Evolutionary conservation across 1,140 invertebrate species (phyloP).

Genomic region (Halyomorpha halys): DNA sequence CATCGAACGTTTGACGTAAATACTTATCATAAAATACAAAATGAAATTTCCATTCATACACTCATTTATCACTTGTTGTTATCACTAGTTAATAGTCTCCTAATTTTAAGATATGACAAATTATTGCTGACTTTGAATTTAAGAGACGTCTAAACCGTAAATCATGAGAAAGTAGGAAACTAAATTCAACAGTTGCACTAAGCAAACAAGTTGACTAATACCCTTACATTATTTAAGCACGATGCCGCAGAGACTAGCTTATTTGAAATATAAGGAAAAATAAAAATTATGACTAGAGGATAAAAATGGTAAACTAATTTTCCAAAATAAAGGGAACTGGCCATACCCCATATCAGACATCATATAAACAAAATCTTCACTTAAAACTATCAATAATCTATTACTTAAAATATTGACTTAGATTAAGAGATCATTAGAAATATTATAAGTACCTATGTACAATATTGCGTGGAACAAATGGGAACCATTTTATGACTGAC

Average conservation of each 20-base stretch:
- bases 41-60: background rate
- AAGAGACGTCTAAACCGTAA: background rate
- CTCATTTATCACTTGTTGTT: conserved; percentile 5
- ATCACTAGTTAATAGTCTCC: background rate
- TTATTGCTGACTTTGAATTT: background rate
- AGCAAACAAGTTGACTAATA: background rate
- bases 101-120: background rate
- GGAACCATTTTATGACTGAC: conserved; percentile 14
- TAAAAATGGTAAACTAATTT: no score
- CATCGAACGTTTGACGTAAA: conserved; percentile 22
- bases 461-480: conserved; percentile 20
- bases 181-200: no score
- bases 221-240: background rate
- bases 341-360: no score
- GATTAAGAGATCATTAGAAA: conserved; percentile 23
- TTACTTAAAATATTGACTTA: conserved; percentile 19
- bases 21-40: conserved; percentile 12
- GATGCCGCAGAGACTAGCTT: no score
- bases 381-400: background rate
- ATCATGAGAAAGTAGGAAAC: background rate
- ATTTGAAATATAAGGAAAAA: no score
- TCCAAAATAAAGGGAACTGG: no score
- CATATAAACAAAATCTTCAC: no score
- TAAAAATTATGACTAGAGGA: no score
- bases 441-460: conserved; percentile 18